These are phyloP conservation scores for Leptestheria dahalacensis DNA, from an alignment of 1,140 invertebrate genomes.

Conservation along the genomic window DNA sequence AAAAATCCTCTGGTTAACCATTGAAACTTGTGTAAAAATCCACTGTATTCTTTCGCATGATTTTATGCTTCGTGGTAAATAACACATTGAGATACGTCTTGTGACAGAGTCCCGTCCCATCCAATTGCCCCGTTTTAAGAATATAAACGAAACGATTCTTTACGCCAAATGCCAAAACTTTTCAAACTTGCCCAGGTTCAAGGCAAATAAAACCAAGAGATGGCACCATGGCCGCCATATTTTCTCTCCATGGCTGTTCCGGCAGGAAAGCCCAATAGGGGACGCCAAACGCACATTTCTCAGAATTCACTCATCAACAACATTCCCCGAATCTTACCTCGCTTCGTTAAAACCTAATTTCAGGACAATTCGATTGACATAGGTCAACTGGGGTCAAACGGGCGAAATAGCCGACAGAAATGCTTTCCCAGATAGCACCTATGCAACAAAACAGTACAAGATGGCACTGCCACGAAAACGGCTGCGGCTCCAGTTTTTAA, in stretches of 20 bases:
- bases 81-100: too few relatives aligned
- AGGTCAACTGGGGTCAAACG: not conserved
- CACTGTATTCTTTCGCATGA: too few relatives aligned
- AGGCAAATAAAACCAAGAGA: constrained; percentile 2
- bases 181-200: not conserved
- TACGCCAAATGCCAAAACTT: not conserved
- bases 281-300: not conserved
- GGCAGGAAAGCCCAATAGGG: constrained; percentile 7
- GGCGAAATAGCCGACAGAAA: not conserved
- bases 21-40: too few relatives aligned
- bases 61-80: too few relatives aligned
- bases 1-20: too few relatives aligned
- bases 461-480: not conserved
- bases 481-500: not conserved
- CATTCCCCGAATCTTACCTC: too few relatives aligned
- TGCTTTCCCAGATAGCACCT: not conserved
- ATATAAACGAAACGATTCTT: too few relatives aligned
- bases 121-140: too few relatives aligned
- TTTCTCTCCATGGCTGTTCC: not conserved
- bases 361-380: not conserved
- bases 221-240: constrained; percentile 8
- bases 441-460: not conserved
- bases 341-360: not conserved
- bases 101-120: too few relatives aligned
- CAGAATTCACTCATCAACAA: too few relatives aligned